phyloP scores from a whole-genome alignment of 2,797 vertebrate species.

The Xenops minutus region DNA sequence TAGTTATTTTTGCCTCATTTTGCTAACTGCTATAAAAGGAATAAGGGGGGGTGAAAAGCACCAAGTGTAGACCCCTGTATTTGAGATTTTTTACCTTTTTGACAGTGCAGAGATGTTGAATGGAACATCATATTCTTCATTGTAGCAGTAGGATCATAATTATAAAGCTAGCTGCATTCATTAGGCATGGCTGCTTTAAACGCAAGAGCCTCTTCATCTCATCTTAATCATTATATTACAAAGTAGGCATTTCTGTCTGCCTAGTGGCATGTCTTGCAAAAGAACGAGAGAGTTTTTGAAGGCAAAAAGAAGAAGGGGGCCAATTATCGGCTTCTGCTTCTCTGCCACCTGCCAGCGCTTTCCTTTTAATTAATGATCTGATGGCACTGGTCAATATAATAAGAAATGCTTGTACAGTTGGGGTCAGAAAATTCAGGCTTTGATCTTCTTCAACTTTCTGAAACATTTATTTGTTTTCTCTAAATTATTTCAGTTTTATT shows the following conservation, averaged over 20 bases:
- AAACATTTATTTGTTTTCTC: slow-evolving; percentile 89
- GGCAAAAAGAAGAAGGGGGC: slow-evolving; percentile 88
- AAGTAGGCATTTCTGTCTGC: slow-evolving; percentile 91
- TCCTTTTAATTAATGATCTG: slow-evolving; percentile 97
- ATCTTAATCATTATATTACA: slow-evolving; percentile 97
- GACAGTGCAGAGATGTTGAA: slow-evolving; percentile 75
- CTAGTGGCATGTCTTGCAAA: slow-evolving; percentile 92
- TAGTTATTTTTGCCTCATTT: slow-evolving; percentile 10
- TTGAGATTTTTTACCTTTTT: slow-evolving; percentile 71
- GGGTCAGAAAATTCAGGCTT: slow-evolving; percentile 87
- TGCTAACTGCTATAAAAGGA: slow-evolving; percentile 40
- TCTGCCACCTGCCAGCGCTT: slow-evolving; percentile 94
- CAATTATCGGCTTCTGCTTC: slow-evolving; percentile 93
- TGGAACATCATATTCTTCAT: slow-evolving; percentile 77
- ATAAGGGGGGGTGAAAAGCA: slow-evolving; percentile 8
- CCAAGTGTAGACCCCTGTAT: slow-evolving; percentile 1
- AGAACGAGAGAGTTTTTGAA: slow-evolving; percentile 82
- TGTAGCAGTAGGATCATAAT: slow-evolving; percentile 82
- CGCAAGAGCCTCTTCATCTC: slow-evolving; percentile 80
- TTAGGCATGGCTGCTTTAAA: slow-evolving; percentile 85
- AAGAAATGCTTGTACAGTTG: slow-evolving; percentile 87
- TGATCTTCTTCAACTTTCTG: slow-evolving; percentile 85
- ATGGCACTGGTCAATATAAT: slow-evolving; percentile 92
- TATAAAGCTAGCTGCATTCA: slow-evolving; percentile 82
- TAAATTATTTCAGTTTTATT: slow-evolving; percentile 81